Base-by-base conservation (phyloP, 2,113 vertebrate species). In the Bufo bufo region DNA sequence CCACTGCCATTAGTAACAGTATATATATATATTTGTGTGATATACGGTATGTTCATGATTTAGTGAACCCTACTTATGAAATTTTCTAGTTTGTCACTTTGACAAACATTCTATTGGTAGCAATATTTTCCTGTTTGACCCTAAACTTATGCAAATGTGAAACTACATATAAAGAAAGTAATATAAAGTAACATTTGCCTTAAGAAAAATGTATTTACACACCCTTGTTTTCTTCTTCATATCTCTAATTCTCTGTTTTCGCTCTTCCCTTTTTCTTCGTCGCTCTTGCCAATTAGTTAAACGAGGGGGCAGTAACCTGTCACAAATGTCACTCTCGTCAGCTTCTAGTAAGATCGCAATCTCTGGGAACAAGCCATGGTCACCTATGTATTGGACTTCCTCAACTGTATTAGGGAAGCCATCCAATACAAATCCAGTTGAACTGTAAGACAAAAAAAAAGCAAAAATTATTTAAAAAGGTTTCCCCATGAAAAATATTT, bases 401-500 rank as follows among this genome's bases (percentile, higher is more conserved):
- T 97, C 95, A 0, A 59, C 4, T 86, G 92, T 93, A 78, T 93
- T 90, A 74, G 97, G 98, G 91, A 99, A 99, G 56, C 97, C 97
- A 89, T 99, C 98, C 77, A 99, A 90, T 90, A 99, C 94, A 92
- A 99, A 99, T 45, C 98, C 98, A 56, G 94, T 95, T 10, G 97
- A 98, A 87, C 98, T 99, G 91, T 81, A 84, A 89, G 10, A 81
- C 63, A 59, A 92, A 78, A 16, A 71, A 43, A 72, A 16, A 9
- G 8, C 2, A 33, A 2, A 3, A 13, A 14, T 12, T 71, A 12
- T 13, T 20, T 61, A 19, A 61, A 3, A 61, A 58, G 56, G 52
- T 52, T 6, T 5, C 33, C 33, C 33, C 1, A 1, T 33, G 33
- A 33, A 33, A 33, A 33, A 33, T 33, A 33, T 33, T 33, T 1